A percentile compares a stretch with the other conserved stretches of the same genome.
These are phyloP conservation scores for Neoseiulus cucumeris DNA, from an alignment of 1,140 invertebrate genomes.

Conservation along the genomic window DNA sequence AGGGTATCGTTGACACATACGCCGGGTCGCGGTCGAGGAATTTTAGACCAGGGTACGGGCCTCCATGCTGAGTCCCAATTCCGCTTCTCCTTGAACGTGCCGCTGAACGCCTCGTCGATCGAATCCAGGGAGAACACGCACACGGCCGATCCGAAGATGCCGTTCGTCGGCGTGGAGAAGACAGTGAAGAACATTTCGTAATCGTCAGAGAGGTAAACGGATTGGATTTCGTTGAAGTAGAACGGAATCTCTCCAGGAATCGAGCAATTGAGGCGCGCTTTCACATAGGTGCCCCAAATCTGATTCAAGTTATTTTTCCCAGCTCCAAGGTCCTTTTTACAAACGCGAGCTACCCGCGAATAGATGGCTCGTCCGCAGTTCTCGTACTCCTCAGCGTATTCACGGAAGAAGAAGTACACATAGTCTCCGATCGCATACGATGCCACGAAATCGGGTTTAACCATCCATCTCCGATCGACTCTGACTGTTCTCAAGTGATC, in stretches of 20 bases:
- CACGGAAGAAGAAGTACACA: slow-evolving; percentile 75
- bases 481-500: no score
- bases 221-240: no score
- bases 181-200: slow-evolving; percentile 72
- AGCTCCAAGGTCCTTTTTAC: slow-evolving; percentile 67
- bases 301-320: slow-evolving; percentile 45
- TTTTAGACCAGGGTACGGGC: no score
- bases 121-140: no score
- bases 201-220: slow-evolving; percentile 45
- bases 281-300: slow-evolving; percentile 79
- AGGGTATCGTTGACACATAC: no score
- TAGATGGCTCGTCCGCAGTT: slow-evolving; percentile 85
- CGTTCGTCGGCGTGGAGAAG: no score
- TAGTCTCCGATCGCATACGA: slow-evolving; percentile 70
- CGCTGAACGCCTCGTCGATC: no score
- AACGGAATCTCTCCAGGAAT: slow-evolving; percentile 75
- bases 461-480: no score
- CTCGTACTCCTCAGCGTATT: slow-evolving; percentile 71
- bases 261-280: slow-evolving; percentile 75
- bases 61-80: no score
- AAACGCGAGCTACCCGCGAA: slow-evolving; percentile 73
- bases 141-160: no score
- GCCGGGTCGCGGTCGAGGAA: no score
- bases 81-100: no score
- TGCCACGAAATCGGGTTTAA: slow-evolving; percentile 70